Conservation (phyloP, 2,797 vertebrate genomes). For the Sphenodon punctatus region DNA sequence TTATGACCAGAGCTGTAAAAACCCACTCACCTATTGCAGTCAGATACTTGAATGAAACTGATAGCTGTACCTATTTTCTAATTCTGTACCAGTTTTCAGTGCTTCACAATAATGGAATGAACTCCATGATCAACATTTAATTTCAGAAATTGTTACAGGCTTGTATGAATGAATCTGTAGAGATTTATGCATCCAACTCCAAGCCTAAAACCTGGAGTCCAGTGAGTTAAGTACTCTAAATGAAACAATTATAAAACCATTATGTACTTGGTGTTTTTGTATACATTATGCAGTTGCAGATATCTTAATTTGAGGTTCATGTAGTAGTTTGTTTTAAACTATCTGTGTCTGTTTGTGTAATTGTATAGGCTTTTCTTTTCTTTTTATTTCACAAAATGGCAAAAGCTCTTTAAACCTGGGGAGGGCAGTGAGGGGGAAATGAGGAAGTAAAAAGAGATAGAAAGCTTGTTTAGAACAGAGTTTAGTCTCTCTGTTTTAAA, state of each 20-base stretch:
- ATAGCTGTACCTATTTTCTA: too few relatives aligned
- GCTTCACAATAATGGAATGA: not conserved
- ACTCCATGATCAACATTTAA: not conserved
- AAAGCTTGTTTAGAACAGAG: not conserved
- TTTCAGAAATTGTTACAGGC: too few relatives aligned
- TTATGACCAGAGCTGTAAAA: too few relatives aligned
- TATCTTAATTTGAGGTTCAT: not conserved
- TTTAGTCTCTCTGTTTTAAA: not conserved
- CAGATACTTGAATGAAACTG: too few relatives aligned
- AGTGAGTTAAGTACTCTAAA: not conserved
- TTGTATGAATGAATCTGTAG: too few relatives aligned
- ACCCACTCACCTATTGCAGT: too few relatives aligned
- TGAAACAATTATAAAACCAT: not conserved
- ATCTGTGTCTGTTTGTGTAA: not conserved
- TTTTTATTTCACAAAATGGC: not conserved
- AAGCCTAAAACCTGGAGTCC: not conserved
- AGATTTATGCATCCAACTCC: too few relatives aligned
- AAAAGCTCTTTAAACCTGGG: not conserved
- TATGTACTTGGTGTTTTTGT: not conserved
- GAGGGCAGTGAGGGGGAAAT: not conserved
- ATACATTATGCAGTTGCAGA: not conserved
- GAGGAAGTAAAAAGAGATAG: not conserved
- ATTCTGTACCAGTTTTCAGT: too few relatives aligned
- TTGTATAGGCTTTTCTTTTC: too few relatives aligned
- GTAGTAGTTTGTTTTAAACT: too few relatives aligned